Conservation (phyloP, 1,140 invertebrate genomes). For the Drosophila orosa region DNA sequence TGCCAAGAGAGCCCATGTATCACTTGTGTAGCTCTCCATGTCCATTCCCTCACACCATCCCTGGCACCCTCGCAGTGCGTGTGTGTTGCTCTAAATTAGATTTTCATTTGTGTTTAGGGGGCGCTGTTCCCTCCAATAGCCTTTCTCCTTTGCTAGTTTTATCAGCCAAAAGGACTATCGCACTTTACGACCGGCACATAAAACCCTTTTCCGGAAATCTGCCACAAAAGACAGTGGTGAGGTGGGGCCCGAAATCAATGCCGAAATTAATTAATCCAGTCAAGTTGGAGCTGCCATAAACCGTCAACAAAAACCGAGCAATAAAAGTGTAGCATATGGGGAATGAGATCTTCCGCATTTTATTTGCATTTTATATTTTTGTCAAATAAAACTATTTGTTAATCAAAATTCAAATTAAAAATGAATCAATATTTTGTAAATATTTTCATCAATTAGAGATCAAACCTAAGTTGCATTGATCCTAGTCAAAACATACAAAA, state of each 20-base stretch:
- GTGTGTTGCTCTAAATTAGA: constrained; percentile 75
- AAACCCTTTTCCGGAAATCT: constrained; percentile 57
- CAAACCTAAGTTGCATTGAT: no score
- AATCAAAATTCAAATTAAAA: no score
- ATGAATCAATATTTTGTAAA: no score
- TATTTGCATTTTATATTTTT: no score
- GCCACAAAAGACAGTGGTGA: neutral
- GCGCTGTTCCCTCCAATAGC: constrained; percentile 19
- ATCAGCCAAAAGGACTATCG: constrained; percentile 38
- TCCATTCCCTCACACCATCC: neutral
- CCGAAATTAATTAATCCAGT: constrained; percentile 64
- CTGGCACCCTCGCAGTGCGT: constrained; percentile 33
- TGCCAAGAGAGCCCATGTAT: constrained; percentile 73
- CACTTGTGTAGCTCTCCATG: constrained; percentile 47
- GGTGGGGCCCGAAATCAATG: constrained; percentile 51
- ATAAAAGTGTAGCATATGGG: constrained; percentile 1
- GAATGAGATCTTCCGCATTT: neutral
- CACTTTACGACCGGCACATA: constrained; percentile 66
- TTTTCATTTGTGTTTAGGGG: constrained; percentile 67
- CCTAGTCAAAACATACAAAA: no score
- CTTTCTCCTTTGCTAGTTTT: constrained; percentile 18
- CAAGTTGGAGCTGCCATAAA: constrained; percentile 38
- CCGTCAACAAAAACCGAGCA: neutral
- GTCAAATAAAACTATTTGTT: no score
- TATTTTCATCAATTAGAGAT: no score